Percentiles rank a stretch among this genome's conserved stretches.
These are phyloP conservation scores for Nycteola revayana DNA, from an alignment of 2,888 invertebrate species.

Conservation along the genomic window DNA sequence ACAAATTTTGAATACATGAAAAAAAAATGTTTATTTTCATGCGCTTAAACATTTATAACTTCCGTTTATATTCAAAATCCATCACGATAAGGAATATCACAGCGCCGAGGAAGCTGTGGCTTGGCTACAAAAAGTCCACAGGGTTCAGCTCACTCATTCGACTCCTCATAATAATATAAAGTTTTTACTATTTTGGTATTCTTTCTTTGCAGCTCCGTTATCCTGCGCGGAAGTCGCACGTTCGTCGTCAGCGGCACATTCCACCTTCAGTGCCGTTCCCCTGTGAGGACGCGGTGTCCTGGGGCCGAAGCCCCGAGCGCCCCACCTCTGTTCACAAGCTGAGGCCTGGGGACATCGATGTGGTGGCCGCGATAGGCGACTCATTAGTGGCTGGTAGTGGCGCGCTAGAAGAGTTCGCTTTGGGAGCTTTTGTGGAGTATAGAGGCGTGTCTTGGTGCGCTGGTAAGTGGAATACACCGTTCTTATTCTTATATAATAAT, in stretches of 20 bases:
- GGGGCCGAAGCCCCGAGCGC: constrained; percentile 59
- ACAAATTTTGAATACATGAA: too few species aligned
- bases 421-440: constrained; percentile 88
- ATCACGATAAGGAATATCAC: too few species aligned
- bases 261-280: constrained; percentile 80
- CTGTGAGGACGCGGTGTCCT: constrained; percentile 69
- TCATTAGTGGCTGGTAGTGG: constrained; percentile 88
- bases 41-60: too few species aligned
- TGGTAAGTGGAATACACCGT: constrained; percentile 60
- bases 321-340: constrained; percentile 86
- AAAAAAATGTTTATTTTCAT: too few species aligned
- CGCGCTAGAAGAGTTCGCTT: constrained; percentile 86
- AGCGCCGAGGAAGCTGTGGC: too few species aligned
- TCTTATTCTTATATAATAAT: too few species aligned
- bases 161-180: too few species aligned
- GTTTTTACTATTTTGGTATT: too few species aligned
- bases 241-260: constrained; percentile 77
- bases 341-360: constrained; percentile 86
- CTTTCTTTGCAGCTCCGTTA: constrained; percentile 67
- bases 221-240: constrained; percentile 64
- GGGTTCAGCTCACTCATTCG: too few species aligned
- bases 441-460: constrained; percentile 89
- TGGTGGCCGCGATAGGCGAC: constrained; percentile 87
- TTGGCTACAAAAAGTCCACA: too few species aligned
- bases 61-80: too few species aligned